These are phyloP conservation scores for Alentia gelatinosa DNA, from an alignment of 2,888 invertebrate genomes.

Conservation along the genomic window DNA sequence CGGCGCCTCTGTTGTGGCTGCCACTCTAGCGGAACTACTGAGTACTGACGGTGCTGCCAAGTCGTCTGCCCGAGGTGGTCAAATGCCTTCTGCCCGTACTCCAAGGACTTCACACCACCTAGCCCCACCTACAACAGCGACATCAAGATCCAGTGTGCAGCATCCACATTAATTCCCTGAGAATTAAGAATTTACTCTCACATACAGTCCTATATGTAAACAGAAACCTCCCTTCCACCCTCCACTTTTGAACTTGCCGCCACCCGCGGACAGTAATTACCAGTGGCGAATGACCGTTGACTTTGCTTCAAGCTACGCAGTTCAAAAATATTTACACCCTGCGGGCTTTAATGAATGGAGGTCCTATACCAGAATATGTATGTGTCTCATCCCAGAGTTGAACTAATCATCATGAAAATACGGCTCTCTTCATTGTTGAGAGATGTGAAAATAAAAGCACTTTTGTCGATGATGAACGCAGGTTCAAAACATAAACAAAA, in stretches of 20 bases:
- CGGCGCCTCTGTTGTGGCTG: neutral
- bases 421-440: no score
- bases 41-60: constrained; percentile 7
- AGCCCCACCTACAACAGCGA: neutral
- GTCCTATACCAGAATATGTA: no score
- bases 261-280: constrained; percentile 51
- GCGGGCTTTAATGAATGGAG: no score
- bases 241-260: neutral
- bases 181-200: neutral
- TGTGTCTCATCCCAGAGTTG: no score
- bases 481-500: no score
- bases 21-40: neutral
- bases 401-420: no score
- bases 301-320: constrained; percentile 20
- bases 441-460: no score
- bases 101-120: neutral
- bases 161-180: neutral
- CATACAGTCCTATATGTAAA: no score
- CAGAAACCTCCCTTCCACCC: neutral
- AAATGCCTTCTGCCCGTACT: neutral
- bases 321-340: constrained; percentile 42
- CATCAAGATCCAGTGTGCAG: neutral
- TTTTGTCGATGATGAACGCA: no score
- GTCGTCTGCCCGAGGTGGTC: neutral
- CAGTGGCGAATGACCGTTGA: constrained; percentile 37